A percentile compares a stretch with the other conserved stretches of the same genome.
phyloP scores from a whole-genome alignment of 2,113 vertebrate species.

The Notechis scutatus region DNA sequence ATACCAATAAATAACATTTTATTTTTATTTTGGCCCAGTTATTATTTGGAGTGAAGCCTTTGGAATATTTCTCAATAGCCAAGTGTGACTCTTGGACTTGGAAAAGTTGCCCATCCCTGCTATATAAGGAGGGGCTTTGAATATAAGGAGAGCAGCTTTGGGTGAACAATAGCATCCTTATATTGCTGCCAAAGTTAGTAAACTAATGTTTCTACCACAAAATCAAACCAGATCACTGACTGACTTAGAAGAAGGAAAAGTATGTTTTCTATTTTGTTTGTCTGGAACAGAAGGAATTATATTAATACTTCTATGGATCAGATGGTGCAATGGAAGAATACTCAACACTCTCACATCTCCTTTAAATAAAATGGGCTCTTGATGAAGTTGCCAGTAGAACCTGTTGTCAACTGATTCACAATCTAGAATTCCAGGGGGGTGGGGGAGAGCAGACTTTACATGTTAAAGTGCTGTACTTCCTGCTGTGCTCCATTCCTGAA shows the following conservation, averaged over 20 bases:
- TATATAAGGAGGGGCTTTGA: background rate
- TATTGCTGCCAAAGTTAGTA: background rate
- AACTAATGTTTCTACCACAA: background rate
- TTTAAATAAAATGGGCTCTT: background rate
- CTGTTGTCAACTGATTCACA: background rate
- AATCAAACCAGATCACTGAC: background rate
- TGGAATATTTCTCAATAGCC: background rate
- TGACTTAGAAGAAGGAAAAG: background rate
- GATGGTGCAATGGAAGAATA: background rate
- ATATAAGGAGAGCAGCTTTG: background rate
- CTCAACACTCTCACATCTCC: background rate
- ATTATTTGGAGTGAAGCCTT: background rate
- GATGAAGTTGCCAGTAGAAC: background rate
- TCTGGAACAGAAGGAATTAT: background rate
- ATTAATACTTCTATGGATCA: background rate
- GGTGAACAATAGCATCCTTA: background rate
- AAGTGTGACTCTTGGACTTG: background rate
- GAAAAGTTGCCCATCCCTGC: background rate
- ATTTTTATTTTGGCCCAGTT: background rate
- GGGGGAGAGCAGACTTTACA: background rate
- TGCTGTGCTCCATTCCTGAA: background rate
- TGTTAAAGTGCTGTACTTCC: background rate
- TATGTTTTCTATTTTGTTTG: background rate
- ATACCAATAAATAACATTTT: background rate
- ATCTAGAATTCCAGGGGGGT: background rate